Base-by-base conservation (phyloP, 2,113 vertebrate species). In the Amphilophus citrinellus region DNA sequence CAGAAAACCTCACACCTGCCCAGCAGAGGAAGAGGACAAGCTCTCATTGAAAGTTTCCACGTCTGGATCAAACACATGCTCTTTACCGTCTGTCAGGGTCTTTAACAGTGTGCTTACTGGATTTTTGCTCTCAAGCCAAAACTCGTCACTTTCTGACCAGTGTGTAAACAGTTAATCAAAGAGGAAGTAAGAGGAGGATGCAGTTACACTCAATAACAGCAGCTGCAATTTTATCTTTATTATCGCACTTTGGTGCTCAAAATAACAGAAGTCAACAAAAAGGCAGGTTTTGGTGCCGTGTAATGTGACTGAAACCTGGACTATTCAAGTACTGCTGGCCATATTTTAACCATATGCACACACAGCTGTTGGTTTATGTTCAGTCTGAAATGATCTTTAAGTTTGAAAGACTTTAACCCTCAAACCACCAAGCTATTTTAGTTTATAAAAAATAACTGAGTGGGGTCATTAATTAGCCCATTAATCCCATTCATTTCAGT, bases 351-450 rank as follows among this genome's bases (percentile, higher is more conserved):
- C 30, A 7, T 56, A 73, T 3, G 47, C 47, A 32, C 68, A 32
- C 27, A 5, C 68, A 73, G 68, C 68, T 73, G 68, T 73, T 73
- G 68, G 68, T 73, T 56, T 73, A 73, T 30, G 68, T n/a, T 73
- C 47, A 73, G 27, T 20, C 0, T 3, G 47, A 53, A 56, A 73
- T 53, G 27, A 56, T n/a, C 47, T 73, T 73, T 24, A 73, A 53
- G 47, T 53, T 53, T 71, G 50, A 50, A 71, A 4, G 24, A 71
- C 44, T 30, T 71, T 18, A 50, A 71, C 24, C 20, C 32, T 63
- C 61, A 37, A 63, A 65, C 62, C 35, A 22, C 20, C 4, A 6
- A 65, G 37, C 18, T 22, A n/a, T 42, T 65, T 42, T 22, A 20
- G 3, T 22, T 27, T 27, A 27, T 27, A 27, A 65, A 42, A 37